These are phyloP conservation scores for Eulithis prunata DNA, from an alignment of 2,888 invertebrate species.

Conservation along the genomic window DNA sequence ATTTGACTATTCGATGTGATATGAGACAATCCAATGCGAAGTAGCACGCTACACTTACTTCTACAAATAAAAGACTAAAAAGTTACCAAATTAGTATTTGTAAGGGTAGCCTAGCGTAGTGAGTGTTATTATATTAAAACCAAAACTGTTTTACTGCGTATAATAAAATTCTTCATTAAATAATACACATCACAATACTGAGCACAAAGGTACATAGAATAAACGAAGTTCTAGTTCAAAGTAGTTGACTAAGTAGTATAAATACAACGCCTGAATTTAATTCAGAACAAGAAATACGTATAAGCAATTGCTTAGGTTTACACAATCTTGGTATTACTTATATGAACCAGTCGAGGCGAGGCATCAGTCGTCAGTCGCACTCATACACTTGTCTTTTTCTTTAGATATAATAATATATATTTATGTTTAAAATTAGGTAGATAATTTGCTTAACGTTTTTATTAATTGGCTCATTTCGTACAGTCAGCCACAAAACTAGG, in stretches of 20 bases:
- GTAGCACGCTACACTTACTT: not conserved
- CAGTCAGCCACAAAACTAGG: too few species aligned
- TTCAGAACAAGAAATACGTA: constrained; percentile 8
- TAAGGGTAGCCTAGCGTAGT: too few species aligned
- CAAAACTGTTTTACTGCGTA: not conserved
- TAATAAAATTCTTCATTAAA: constrained; percentile 1
- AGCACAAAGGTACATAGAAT: not conserved
- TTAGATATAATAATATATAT: too few species aligned
- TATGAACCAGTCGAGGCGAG: not conserved
- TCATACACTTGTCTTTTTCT: too few species aligned
- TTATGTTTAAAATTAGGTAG: too few species aligned
- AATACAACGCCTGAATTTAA: constrained; percentile 16
- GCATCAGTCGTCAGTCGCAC: not conserved
- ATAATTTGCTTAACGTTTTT: too few species aligned
- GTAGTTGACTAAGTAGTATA: not conserved
- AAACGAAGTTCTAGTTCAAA: not conserved
- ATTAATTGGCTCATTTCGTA: too few species aligned
- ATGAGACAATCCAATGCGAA: constrained; percentile 1
- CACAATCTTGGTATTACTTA: too few species aligned
- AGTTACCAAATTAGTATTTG: too few species aligned
- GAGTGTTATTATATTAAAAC: not conserved
- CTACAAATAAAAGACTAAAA: too few species aligned
- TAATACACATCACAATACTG: constrained; percentile 4
- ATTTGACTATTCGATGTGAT: constrained; percentile 1
- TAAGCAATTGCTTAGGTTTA: not conserved